Percentiles rank a stretch among this genome's conserved stretches.
Conservation (phyloP, 2,113 vertebrate genomes). For the zebrafish (Danio rerio) region DNA sequence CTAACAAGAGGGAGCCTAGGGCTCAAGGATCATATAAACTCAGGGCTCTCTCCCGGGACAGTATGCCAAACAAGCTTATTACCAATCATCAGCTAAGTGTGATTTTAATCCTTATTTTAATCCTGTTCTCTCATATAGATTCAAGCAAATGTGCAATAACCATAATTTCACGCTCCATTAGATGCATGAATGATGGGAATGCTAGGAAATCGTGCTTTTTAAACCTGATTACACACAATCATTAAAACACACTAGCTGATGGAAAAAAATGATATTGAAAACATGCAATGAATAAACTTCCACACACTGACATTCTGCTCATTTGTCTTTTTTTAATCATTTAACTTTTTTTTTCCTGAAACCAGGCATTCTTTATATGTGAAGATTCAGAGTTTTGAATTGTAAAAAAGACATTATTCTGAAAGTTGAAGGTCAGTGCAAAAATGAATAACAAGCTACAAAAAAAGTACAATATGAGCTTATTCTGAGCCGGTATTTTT, state of each 20-base stretch:
- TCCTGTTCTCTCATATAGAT: background rate
- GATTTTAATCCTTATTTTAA: background rate
- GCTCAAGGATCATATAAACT: no score
- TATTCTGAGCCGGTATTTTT: background rate
- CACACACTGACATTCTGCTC: no score
- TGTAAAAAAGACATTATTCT: no score
- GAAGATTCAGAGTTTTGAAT: no score
- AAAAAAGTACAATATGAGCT: background rate
- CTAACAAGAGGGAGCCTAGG: no score
- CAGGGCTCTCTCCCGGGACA: no score
- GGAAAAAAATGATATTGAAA: background rate
- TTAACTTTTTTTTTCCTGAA: background rate
- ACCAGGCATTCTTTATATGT: background rate
- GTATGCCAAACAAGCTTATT: no score
- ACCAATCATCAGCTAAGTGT: no score
- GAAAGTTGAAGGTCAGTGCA: background rate
- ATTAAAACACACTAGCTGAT: background rate
- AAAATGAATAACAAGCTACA: background rate
- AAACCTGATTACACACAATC: background rate
- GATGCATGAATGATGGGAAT: background rate
- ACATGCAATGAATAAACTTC: background rate
- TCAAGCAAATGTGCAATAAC: constrained; percentile 16
- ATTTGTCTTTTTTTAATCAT: no score
- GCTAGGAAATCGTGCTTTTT: background rate
- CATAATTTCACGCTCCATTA: background rate